These are phyloP conservation scores for Dasyornis broadbenti DNA, from an alignment of 2,113 vertebrate species.

Conservation along the genomic window DNA sequence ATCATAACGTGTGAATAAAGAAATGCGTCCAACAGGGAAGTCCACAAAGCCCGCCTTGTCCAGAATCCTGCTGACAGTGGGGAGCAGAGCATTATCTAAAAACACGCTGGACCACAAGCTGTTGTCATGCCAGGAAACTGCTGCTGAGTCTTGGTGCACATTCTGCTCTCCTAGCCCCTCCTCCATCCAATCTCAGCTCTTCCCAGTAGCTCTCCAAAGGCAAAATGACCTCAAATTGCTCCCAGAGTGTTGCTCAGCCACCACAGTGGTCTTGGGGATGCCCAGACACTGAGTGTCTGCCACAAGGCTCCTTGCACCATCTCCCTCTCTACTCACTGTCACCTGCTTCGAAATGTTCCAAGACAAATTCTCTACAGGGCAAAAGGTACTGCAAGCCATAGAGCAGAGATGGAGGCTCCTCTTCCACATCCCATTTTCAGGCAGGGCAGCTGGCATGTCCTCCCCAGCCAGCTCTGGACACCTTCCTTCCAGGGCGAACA, in stretches of 20 bases:
- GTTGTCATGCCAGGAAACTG: not conserved
- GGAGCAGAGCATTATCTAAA: not conserved
- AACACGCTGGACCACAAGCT: accelerated
- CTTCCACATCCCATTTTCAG: not conserved
- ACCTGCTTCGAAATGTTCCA: not conserved
- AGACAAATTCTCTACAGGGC: accelerated
- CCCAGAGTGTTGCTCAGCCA: not conserved
- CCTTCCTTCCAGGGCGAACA: not conserved
- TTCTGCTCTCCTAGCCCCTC: not conserved
- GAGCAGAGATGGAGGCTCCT: not conserved
- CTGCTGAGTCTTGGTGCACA: not conserved
- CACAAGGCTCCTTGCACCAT: not conserved
- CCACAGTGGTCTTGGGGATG: not conserved
- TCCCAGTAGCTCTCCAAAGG: not conserved
- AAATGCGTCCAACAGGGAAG: not conserved
- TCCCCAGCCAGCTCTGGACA: not conserved
- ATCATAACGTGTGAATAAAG: not conserved
- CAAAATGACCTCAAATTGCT: not conserved
- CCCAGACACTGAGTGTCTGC: not conserved
- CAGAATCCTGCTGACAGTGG: not conserved
- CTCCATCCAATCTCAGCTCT: not conserved
- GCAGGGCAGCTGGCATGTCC: not conserved
- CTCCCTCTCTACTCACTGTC: accelerated
- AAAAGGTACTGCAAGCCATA: not conserved
- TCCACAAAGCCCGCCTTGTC: not conserved